Conservation (phyloP, 37 sponge, comb jelly and placozoan genomes). For the Spongilla lacustris region DNA sequence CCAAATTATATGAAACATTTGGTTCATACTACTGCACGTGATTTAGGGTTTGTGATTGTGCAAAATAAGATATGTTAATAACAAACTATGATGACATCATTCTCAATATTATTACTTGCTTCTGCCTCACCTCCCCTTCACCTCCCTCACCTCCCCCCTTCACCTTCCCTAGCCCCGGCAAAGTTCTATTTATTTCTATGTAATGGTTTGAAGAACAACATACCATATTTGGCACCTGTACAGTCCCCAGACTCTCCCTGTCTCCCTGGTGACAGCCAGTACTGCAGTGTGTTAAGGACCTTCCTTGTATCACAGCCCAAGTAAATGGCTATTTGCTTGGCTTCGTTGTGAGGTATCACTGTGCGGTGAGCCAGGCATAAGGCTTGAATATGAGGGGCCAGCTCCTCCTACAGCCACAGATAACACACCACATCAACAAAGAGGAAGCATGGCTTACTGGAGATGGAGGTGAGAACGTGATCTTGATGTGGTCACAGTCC, state of each 20-base stretch:
- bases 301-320: background rate
- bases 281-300: conserved; percentile 4
- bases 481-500: background rate
- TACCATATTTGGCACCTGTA: background rate
- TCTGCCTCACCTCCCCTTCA: background rate
- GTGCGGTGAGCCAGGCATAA: background rate
- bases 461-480: background rate
- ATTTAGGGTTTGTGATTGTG: too few species aligned
- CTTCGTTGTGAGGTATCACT: background rate
- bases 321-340: conserved; percentile 1
- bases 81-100: too few species aligned
- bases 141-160: background rate
- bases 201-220: background rate
- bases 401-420: background rate
- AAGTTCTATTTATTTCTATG: background rate
- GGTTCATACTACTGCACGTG: too few species aligned
- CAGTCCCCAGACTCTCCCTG: background rate
- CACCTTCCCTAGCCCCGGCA: background rate
- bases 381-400: background rate
- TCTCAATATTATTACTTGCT: too few species aligned
- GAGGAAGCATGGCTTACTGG: background rate
- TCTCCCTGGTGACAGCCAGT: background rate
- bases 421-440: too few species aligned
- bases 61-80: too few species aligned
- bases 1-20: too few species aligned